Percentiles rank a stretch among this genome's conserved stretches.
phyloP scores from a whole-genome alignment of 2,797 vertebrate genomes.

The Sebastes nivosus region DNA sequence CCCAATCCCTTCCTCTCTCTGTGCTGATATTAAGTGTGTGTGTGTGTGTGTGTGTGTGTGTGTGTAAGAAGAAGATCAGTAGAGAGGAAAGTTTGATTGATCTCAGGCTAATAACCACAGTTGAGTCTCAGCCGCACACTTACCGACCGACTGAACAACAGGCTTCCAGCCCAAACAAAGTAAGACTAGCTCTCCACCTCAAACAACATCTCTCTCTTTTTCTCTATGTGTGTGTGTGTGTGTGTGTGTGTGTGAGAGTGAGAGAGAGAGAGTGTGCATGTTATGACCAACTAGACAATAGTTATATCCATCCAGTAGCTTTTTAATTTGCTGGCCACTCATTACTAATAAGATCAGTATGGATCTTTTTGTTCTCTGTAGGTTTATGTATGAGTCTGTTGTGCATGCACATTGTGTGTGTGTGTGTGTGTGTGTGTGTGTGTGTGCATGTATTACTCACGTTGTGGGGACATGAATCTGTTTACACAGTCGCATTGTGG shows the following conservation, averaged over 20 bases:
- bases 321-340: constrained; percentile 63
- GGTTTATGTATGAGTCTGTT: neutral
- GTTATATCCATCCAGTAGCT: constrained; percentile 51
- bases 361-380: constrained; percentile 30
- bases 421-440: no score
- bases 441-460: no score
- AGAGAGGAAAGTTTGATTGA: constrained; percentile 67
- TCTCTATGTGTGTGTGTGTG: neutral
- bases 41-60: constrained; percentile 15
- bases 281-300: constrained; percentile 49
- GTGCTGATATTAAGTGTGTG: constrained; percentile 18
- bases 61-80: constrained; percentile 23
- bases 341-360: constrained; percentile 65
- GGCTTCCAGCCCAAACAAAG: constrained; percentile 27
- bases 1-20: neutral
- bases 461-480: no score
- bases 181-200: constrained; percentile 6
- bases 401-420: neutral
- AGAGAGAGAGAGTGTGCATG: neutral
- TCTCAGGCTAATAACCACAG: constrained; percentile 65
- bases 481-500: no score
- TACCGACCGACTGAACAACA: constrained; percentile 24
- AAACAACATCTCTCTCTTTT: neutral
- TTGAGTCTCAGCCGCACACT: constrained; percentile 28
- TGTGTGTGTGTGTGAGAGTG: neutral